Conservation (phyloP, 1,140 invertebrate genomes). For the Nymphalis io region DNA sequence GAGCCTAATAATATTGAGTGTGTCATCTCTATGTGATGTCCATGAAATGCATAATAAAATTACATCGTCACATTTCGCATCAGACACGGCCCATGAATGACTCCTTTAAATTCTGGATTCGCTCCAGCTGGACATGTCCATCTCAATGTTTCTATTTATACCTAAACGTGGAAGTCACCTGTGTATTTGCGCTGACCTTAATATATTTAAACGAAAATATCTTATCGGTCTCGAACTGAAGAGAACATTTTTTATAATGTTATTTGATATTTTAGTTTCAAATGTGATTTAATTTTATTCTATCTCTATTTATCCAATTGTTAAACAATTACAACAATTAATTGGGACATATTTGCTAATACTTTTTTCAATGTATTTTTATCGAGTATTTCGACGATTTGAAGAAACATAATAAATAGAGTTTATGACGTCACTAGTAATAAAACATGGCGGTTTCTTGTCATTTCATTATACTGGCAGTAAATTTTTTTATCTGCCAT, state of each 20-base stretch:
- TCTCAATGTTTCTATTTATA: conserved; percentile 24
- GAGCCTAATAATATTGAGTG: background rate
- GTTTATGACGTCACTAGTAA: too few relatives aligned
- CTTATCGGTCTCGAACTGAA: background rate
- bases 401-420: too few relatives aligned
- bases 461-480: too few relatives aligned
- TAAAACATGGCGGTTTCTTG: too few relatives aligned
- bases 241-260: background rate
- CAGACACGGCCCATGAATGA: conserved; percentile 27
- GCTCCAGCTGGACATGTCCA: conserved; percentile 27
- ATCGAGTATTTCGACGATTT: too few relatives aligned
- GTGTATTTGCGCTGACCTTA: conserved; percentile 4
- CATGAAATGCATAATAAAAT: background rate
- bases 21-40: background rate
- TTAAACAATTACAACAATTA: too few relatives aligned
- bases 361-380: too few relatives aligned
- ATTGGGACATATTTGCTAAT: too few relatives aligned
- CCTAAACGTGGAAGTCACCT: conserved; percentile 21
- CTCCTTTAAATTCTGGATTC: conserved; percentile 22
- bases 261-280: background rate
- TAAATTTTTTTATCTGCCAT: too few relatives aligned
- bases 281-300: background rate
- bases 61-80: conserved; percentile 1
- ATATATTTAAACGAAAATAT: conserved; percentile 14
- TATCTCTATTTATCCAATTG: background rate